These are phyloP conservation scores for Anguilla japonica DNA, from an alignment of 2,113 vertebrate species.

Conservation along the genomic window DNA sequence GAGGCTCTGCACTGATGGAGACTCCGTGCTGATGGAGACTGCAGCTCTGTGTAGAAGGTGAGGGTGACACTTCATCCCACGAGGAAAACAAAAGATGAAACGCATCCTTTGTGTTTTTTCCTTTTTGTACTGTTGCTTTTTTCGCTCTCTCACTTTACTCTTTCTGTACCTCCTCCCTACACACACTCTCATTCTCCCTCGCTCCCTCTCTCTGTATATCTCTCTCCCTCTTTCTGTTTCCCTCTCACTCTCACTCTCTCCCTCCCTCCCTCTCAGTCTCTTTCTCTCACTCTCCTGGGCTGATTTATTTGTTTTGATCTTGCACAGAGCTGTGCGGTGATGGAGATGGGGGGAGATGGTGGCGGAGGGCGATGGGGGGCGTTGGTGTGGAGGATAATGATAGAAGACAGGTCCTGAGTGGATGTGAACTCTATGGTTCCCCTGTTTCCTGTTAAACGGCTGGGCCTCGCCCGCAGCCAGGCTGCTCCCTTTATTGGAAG, in stretches of 20 bases:
- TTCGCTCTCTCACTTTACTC: neutral
- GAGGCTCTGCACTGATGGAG: too few relatives aligned
- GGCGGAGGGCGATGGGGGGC: neutral
- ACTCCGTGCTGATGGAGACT: too few relatives aligned
- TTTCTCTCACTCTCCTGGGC: neutral
- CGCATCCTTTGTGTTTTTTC: too few relatives aligned
- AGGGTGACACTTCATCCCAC: neutral
- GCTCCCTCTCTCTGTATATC: neutral
- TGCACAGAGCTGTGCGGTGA: neutral
- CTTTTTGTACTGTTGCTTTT: neutral
- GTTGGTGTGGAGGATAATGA: neutral
- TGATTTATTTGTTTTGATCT: constrained; percentile 8
- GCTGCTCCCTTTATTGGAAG: constrained; percentile 1
- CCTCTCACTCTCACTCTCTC: neutral
- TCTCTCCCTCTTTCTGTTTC: neutral
- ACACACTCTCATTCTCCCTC: neutral
- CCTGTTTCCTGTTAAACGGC: neutral
- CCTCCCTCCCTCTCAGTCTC: neutral
- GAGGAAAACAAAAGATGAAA: constrained; percentile 14
- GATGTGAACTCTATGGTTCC: neutral
- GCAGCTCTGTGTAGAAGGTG: too few relatives aligned
- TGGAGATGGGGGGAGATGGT: too few relatives aligned
- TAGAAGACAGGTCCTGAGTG: neutral
- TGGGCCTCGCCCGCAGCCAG: neutral
- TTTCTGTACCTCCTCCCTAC: neutral